These are phyloP conservation scores for Peromyscus maniculatus DNA, from an alignment of 2,113 vertebrate species.

Conservation along the genomic window DNA sequence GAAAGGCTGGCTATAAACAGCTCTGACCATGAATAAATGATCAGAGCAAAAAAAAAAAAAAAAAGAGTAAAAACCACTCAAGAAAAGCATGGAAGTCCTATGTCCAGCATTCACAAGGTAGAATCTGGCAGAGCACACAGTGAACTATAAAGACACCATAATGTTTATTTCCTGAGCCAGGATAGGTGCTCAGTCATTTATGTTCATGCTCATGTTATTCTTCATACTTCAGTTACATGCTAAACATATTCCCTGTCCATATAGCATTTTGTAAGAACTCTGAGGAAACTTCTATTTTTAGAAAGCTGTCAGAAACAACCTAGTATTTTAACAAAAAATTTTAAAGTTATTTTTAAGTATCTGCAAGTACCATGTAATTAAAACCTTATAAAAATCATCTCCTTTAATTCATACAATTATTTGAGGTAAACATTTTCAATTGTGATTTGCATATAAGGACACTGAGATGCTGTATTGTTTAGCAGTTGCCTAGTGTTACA, in stretches of 20 bases:
- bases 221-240: not conserved
- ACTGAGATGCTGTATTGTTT: not conserved
- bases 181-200: not conserved
- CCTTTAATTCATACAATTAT: not conserved
- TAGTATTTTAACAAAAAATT: conserved; percentile 46
- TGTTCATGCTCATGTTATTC: not conserved
- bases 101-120: not conserved
- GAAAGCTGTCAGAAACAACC: conserved; percentile 35
- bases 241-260: not conserved
- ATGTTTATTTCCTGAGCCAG: not conserved
- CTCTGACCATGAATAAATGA: conserved; percentile 22
- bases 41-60: not conserved
- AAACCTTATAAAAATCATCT: conserved; percentile 37
- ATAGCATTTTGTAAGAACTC: conserved; percentile 37
- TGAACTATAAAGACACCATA: not conserved
- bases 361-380: not conserved
- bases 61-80: not conserved
- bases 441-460: conserved; percentile 7
- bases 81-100: conserved; percentile 13
- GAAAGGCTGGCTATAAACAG: not conserved
- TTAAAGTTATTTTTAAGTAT: conserved; percentile 58
- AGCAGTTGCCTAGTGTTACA: not conserved
- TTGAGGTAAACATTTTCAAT: conserved; percentile 39
- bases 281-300: not conserved
- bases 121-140: not conserved